phyloP scores from a whole-genome alignment of 2,888 invertebrate species.

The Tupiocoris notatus region DNA sequence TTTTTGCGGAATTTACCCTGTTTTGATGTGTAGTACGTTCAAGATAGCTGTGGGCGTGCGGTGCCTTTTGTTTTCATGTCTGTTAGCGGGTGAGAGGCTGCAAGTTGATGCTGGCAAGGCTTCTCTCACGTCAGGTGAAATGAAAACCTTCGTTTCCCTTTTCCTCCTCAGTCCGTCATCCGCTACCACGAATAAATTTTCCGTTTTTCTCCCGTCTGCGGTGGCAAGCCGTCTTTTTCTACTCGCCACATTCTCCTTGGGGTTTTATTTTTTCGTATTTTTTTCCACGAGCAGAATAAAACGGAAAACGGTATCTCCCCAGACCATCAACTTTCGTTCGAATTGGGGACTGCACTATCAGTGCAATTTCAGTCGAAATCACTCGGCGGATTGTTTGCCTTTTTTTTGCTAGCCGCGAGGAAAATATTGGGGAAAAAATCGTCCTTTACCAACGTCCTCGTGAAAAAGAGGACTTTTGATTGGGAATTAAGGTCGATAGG shows the following conservation, averaged over 20 bases:
- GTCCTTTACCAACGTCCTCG: too few relatives aligned
- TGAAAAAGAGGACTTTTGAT: too few relatives aligned
- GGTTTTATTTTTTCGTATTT: neutral
- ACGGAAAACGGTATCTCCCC: neutral
- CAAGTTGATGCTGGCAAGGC: neutral
- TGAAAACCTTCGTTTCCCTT: constrained; percentile 8
- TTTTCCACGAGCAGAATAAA: neutral
- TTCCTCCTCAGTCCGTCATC: neutral
- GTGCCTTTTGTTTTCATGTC: constrained; percentile 9
- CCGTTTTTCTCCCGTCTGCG: constrained; percentile 13
- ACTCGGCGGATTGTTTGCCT: neutral
- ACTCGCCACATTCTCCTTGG: neutral
- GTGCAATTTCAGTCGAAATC: neutral
- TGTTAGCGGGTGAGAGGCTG: neutral
- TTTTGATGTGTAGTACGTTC: too few relatives aligned
- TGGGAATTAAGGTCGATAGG: too few relatives aligned
- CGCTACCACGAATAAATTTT: neutral
- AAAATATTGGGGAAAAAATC: neutral
- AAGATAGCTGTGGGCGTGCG: neutral
- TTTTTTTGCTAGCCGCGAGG: neutral
- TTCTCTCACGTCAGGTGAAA: constrained; percentile 14
- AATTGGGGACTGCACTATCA: neutral
- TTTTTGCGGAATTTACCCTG: too few relatives aligned
- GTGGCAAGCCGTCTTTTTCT: neutral
- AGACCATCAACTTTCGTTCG: neutral